A percentile compares a stretch with the other conserved stretches of the same genome.
Conservation (phyloP, 2,113 vertebrate genomes). For the Cariama cristata region DNA sequence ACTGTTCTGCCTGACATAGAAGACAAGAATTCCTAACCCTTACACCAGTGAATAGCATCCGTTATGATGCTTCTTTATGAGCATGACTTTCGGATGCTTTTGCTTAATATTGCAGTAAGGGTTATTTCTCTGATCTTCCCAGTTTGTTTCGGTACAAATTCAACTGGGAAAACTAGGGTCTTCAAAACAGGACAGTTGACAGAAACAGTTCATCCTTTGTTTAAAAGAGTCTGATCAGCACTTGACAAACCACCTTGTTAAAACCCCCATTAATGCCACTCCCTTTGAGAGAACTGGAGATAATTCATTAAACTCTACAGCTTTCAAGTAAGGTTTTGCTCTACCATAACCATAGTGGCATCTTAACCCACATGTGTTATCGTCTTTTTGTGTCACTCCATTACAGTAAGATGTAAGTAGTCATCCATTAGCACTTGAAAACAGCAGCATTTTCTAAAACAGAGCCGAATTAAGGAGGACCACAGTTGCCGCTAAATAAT, state of each 20-base stretch:
- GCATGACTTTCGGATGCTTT: background rate
- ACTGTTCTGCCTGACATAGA: background rate
- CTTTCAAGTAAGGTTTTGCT: background rate
- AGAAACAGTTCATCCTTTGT: background rate
- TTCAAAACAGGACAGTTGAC: background rate
- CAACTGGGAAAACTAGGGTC: background rate
- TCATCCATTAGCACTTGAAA: background rate
- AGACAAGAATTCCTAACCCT: background rate
- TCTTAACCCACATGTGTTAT: fast-evolving
- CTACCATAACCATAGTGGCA: background rate
- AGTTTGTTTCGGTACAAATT: background rate
- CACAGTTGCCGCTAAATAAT: background rate
- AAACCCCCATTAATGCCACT: background rate
- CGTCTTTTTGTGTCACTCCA: background rate
- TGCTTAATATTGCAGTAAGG: background rate
- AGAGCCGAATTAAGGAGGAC: background rate
- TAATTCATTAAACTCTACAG: background rate
- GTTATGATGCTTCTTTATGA: background rate
- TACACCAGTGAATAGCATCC: background rate
- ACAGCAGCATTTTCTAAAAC: background rate
- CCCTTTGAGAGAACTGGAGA: background rate
- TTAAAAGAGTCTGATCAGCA: background rate
- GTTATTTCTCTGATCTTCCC: background rate
- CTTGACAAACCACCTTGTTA: background rate
- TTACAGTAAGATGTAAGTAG: background rate